Base-by-base conservation (phyloP, 2,113 vertebrate species). In the Brachyhypopomus occidentalis region DNA sequence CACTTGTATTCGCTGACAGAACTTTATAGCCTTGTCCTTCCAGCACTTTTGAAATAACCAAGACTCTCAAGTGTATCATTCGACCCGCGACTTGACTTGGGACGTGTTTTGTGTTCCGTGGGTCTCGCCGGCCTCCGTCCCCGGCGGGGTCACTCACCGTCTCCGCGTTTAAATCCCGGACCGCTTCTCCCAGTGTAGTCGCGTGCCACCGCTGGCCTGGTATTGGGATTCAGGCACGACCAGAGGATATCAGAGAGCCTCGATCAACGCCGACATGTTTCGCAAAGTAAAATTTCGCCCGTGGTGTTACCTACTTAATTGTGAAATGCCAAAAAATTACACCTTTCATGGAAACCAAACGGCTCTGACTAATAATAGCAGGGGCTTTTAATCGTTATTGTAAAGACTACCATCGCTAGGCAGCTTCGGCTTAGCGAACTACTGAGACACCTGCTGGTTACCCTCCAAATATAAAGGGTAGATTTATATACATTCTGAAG, bases 101-200 rank as follows among this genome's bases (percentile, higher is more conserved):
- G 9, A 6, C 41, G 62, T 62, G 25, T 19, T 73, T 62, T 45
- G 30, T 34, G 27, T 63, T 75, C 52, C n/a, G 9, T 27, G 58
- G 19, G 60, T 56, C n/a, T 9, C 59, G 36, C 52, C 14, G 77
- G 62, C 75, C 63, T 30, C 41, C n/a, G 9, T 30, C 64, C 75
- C 22, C 19, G 36, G 55, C 12, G 48, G 66, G 52, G 72, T 45
- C 59, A 72, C 48, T 48, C 78, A 62, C n/a, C 83, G 45, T 64
- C 73, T 36, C 74, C 75, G 67, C 48, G 74, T 81, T 83, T 82
- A 75, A 77, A 88, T 77, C 70, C 76, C 84, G 72, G 30, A 79
- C 80, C 83, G 63, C 80, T 84, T 75, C 82, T 79, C 75, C 85
- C 69, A 85, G 41, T 63, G 79, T 62, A 75, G 79, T 87, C 86